Evolutionary conservation across 2,888 invertebrate species (phyloP).

Genomic region (Torymus tubicola): DNA sequence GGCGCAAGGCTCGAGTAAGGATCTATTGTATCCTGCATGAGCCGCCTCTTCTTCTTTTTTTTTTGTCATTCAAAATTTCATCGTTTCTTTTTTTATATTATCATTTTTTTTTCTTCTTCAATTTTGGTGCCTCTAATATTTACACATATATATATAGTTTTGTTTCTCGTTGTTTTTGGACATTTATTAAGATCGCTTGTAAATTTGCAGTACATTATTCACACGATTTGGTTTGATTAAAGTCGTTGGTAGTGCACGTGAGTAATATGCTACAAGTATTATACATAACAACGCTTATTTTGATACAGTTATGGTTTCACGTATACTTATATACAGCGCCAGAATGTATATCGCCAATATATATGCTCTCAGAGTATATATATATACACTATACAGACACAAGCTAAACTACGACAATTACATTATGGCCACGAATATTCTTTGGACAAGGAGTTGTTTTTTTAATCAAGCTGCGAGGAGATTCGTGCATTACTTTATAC

Average conservation of each 20-base stretch:
- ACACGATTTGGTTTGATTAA: too few species aligned
- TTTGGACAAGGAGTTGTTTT: too few species aligned
- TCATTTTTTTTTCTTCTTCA: slow-evolving; percentile 6
- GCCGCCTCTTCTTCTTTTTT: slow-evolving; percentile 31
- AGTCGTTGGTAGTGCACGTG: slow-evolving; percentile 19
- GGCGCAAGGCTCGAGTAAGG: slow-evolving; percentile 75
- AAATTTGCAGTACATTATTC: not conserved
- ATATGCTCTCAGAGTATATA: not conserved
- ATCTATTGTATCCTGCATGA: slow-evolving; percentile 53
- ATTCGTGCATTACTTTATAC: slow-evolving; percentile 13
- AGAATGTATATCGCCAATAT: not conserved
- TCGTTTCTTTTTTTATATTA: slow-evolving; percentile 40
- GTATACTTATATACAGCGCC: slow-evolving; percentile 2
- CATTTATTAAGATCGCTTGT: slow-evolving; percentile 13
- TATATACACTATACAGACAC: not conserved
- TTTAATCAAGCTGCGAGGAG: too few species aligned
- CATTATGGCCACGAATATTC: too few species aligned
- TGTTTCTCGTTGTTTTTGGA: slow-evolving; percentile 8
- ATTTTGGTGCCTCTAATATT: not conserved
- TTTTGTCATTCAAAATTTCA: slow-evolving; percentile 11
- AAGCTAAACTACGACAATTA: too few species aligned
- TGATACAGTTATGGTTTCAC: not conserved
- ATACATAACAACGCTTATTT: slow-evolving; percentile 8
- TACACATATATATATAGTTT: too few species aligned
- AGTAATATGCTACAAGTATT: slow-evolving; percentile 20